phyloP scores from a whole-genome alignment of 2,797 vertebrate genomes.

The Sylvia borin region DNA sequence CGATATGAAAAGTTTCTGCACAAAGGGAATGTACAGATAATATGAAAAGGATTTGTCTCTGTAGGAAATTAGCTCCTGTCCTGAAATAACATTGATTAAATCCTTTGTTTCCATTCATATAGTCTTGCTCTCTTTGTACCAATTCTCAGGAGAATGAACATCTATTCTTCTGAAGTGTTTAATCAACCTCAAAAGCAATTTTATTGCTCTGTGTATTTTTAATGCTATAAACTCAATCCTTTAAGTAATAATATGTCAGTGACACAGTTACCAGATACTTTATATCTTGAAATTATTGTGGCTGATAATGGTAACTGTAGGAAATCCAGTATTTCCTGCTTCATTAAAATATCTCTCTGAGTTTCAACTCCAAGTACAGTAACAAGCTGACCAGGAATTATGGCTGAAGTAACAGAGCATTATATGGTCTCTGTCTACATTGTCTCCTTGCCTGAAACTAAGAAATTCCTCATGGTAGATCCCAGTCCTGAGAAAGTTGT shows the following conservation, averaged over 20 bases:
- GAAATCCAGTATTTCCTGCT: neutral
- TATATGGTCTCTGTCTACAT: neutral
- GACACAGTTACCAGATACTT: neutral
- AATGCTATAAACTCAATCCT: neutral
- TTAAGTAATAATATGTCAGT: neutral
- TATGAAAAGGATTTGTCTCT: neutral
- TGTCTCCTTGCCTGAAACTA: neutral
- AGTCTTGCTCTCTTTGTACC: neutral
- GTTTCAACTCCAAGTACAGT: neutral
- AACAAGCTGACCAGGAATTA: neutral
- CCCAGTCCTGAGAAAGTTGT: neutral
- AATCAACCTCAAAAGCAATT: conserved; percentile 13
- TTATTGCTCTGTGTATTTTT: conserved; percentile 3
- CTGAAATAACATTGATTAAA: conserved; percentile 9
- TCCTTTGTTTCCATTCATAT: neutral
- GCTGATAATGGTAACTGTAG: neutral
- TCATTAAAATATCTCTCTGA: neutral
- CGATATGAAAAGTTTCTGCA: neutral
- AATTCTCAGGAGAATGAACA: neutral
- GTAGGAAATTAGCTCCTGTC: conserved; percentile 35
- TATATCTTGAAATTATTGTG: neutral
- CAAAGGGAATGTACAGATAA: neutral
- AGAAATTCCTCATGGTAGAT: neutral
- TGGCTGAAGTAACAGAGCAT: neutral
- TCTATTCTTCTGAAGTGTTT: neutral